Conservation (phyloP, 1,140 invertebrate genomes). For the Lepeophtheirus salmonis region DNA sequence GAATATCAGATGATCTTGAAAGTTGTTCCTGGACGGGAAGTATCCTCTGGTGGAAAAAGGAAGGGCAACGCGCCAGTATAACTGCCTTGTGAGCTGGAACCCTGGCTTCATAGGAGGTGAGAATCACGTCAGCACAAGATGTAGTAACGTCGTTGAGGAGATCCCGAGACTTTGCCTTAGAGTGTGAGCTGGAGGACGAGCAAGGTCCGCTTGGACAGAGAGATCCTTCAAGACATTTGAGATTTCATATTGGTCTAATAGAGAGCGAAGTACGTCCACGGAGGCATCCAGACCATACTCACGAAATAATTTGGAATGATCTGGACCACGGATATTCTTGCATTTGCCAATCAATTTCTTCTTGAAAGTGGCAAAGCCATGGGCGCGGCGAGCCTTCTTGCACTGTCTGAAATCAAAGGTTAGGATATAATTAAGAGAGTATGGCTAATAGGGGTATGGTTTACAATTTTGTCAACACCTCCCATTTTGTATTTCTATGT, state of each 20-base stretch:
- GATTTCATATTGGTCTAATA: not conserved
- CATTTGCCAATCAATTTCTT: not conserved
- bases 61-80: not conserved
- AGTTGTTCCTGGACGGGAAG: too few relatives aligned
- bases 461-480: too few relatives aligned
- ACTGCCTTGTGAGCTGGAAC: not conserved
- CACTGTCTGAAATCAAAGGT: not conserved
- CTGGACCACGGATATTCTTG: not conserved
- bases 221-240: not conserved
- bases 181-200: not conserved
- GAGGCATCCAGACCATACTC: not conserved
- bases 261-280: not conserved
- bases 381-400: not conserved
- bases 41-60: not conserved
- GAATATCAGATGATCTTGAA: too few relatives aligned
- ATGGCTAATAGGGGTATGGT: too few relatives aligned
- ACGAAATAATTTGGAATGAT: not conserved
- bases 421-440: too few relatives aligned
- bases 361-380: not conserved
- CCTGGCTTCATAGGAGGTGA: not conserved
- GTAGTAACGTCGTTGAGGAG: not conserved
- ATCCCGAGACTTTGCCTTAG: not conserved
- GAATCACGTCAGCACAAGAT: not conserved
- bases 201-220: not conserved
- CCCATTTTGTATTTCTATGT: not conserved